phyloP scores from a whole-genome alignment of 2,888 invertebrate species.

The Fissipunctia ypsillon region DNA sequence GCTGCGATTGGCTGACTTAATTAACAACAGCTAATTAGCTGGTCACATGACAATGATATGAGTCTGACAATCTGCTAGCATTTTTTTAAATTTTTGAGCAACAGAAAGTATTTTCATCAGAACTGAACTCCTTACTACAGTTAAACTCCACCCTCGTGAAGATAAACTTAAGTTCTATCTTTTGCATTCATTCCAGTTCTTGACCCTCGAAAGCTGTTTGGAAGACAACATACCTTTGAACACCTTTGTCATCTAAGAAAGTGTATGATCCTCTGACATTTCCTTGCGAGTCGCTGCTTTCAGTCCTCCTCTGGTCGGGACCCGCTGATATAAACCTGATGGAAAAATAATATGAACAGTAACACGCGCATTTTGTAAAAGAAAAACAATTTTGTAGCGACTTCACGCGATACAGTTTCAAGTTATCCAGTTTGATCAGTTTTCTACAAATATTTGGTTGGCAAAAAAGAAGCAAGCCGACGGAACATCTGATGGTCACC shows the following conservation, averaged over 20 bases:
- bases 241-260: slow-evolving; percentile 94
- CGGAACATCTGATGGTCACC: background rate
- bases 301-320: slow-evolving; percentile 94
- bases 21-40: background rate
- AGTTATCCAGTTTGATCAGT: background rate
- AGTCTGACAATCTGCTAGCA: background rate
- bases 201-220: background rate
- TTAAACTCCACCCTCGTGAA: too few relatives aligned
- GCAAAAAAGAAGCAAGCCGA: too few relatives aligned
- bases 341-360: slow-evolving; percentile 38
- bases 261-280: slow-evolving; percentile 94
- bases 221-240: slow-evolving; percentile 88
- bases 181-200: background rate
- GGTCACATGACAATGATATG: background rate
- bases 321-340: slow-evolving; percentile 93
- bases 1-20: background rate
- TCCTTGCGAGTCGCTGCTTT: slow-evolving; percentile 93
- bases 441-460: background rate
- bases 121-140: background rate
- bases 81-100: background rate
- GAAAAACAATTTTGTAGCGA: background rate
- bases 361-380: slow-evolving; percentile 8
- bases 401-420: background rate
- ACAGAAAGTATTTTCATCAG: background rate
- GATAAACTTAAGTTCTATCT: background rate